Evolutionary conservation across 2,888 invertebrate genomes (phyloP), one percentile per base, ranked within the genome.

Genomic region (Hypsopygia costalis): DNA sequence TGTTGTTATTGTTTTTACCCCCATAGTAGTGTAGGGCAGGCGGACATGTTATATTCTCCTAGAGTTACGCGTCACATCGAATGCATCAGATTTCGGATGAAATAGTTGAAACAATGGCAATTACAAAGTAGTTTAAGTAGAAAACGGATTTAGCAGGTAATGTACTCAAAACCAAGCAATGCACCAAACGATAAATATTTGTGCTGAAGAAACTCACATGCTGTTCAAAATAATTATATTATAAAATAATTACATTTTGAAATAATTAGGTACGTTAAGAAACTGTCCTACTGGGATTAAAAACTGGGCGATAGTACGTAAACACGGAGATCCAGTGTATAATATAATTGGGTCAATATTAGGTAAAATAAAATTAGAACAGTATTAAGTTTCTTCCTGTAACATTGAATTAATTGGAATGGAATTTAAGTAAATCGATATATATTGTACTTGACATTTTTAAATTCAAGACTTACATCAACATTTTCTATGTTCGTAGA

Each of bases 311-410:
- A n/a, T n/a, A n/a, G n/a, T n/a, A n/a, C n/a, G n/a, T 38, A 38
- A 32, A 28, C 11, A 16, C 4, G 16, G 16, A 16, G 16, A 16
- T 16, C 4, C 2, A 16, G 4, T 16, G 4, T 2, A 16, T 16
- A 16, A 16, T 16, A 16, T 16, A 16, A 16, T 16, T 16, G 3
- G 16, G 16, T 16, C 16, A 16, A 16, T 16, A 16, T 3, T n/a
- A n/a, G n/a, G n/a, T 16, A 16, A 3, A 16, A 16, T 16, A 16
- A 16, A 16, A 16, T 4, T 57, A 51, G 55, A 52, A 55, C 56
- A 60, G 52, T 56, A 62, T 48, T 58, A 57, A 51, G 38, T 51
- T 53, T 56, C 49, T 51, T 51, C 45, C 48, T 50, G 56, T 50
- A 54, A 52, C 53, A 55, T 57, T 62, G 54, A 33, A 33, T 47